Evolutionary conservation across 1,140 invertebrate species (phyloP).

Genomic region (Reticulitermes speratus): DNA sequence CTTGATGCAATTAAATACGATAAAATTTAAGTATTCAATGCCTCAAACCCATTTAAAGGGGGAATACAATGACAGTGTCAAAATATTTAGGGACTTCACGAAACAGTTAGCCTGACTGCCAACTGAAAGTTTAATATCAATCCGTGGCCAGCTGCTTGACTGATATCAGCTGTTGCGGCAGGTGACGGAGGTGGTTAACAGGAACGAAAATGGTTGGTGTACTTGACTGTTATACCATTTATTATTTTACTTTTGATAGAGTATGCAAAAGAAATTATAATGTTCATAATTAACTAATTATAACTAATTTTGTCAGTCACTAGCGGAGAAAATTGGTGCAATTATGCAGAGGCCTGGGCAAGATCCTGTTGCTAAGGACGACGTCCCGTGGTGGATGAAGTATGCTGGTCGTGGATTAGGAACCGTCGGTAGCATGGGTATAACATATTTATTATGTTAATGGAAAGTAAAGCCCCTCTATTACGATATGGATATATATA

Average conservation of each 20-base stretch:
- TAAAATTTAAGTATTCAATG: no score
- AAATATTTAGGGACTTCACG: not conserved
- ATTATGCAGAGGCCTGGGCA: conserved; percentile 75
- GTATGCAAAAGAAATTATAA: not conserved
- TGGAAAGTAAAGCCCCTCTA: not conserved
- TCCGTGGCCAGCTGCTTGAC: not conserved
- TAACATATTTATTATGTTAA: conserved; percentile 44
- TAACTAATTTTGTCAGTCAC: conserved; percentile 56
- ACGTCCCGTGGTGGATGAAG: conserved; percentile 85
- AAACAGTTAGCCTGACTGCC: not conserved
- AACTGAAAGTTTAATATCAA: not conserved
- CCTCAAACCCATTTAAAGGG: no score
- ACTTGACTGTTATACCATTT: not conserved
- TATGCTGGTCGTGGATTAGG: conserved; percentile 80
- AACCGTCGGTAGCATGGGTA: conserved; percentile 79
- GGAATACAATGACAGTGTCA: no score
- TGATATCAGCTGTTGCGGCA: not conserved
- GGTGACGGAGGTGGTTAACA: not conserved
- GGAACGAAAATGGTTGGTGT: not conserved
- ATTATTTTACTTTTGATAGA: not conserved
- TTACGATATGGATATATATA: not conserved
- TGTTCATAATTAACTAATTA: not conserved
- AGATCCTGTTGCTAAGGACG: conserved; percentile 71
- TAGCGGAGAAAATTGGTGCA: conserved; percentile 71
- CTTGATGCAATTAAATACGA: no score